Evolutionary conservation across 1,140 invertebrate species (phyloP), one percentile per base, ranked within the genome.

Genomic region (Drosophila quadrilineata): DNA sequence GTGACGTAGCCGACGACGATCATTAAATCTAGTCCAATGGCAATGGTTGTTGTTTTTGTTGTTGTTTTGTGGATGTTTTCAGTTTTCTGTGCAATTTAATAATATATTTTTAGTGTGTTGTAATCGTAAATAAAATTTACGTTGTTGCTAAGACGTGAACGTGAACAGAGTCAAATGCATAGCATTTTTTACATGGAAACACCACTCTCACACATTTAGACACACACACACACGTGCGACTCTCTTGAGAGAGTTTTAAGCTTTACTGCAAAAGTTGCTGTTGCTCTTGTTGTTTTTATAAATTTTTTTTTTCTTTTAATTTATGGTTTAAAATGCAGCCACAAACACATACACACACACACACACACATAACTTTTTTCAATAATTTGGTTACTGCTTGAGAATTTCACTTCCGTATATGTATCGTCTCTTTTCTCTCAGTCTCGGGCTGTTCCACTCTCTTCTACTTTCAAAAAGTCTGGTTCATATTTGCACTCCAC

Each of bases 91-190:
- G 41, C 43, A 75, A 80, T 67, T 84, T 73, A 73, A 58, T 53
- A 62, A 43, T 58, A 52, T 58, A 67, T 50, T 49, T 79, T 84
- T 85, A 84, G 67, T 85, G 86, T 85, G 74, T 79, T 85, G 74
- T 79, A 85, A 85, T 75, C 62, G 79, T 65, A 71, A 57, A 50
- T 46, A 41, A 65, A 72, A 79, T 86, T 63, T 79, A 76, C 73
- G 77, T 77, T 77, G 69, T 82, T 84, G 74, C 77, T 77, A 84
- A 84, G 77, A 84, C 79, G 79, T 84, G 79, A 77, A 84, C 79
- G 79, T 84, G 79, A 77, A 60, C 38, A 29, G 46, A 59, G 38
- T 21, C 71, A 75, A 70, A 63, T 59, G 56, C 69, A 76, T 62
- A 49, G 19, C 50, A n/a, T n/a, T 43, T 24, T 57, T 12, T 43